phyloP scores from a whole-genome alignment of 2,113 vertebrate genomes.

The Gopherus flavomarginatus region DNA sequence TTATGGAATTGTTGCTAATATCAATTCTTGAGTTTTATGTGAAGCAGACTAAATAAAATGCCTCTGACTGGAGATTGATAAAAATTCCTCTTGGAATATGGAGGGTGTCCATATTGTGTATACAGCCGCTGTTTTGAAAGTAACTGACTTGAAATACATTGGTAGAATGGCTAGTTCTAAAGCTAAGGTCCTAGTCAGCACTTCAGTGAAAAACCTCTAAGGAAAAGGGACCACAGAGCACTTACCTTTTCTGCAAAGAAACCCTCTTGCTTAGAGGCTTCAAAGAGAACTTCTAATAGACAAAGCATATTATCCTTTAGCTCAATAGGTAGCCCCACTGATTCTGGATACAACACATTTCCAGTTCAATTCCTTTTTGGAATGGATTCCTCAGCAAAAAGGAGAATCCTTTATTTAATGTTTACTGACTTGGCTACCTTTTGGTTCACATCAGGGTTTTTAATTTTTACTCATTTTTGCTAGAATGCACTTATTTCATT shows the following conservation, averaged over 20 bases:
- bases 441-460: not conserved
- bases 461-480: not conserved
- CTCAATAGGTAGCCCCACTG: accelerated
- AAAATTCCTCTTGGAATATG: not conserved
- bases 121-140: not conserved
- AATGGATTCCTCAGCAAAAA: not conserved
- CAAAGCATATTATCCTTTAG: accelerated
- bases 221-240: not conserved
- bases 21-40: not conserved
- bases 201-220: not conserved
- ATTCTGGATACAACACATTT: not conserved
- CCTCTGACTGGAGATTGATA: not conserved
- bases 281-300: not conserved
- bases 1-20: not conserved
- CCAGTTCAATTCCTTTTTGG: not conserved
- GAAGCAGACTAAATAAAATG: not conserved
- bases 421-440: not conserved
- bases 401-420: not conserved
- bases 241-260: not conserved
- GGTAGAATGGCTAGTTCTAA: not conserved
- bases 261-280: not conserved
- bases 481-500: not conserved
- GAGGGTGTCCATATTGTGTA: not conserved
- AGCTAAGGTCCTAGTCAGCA: not conserved
- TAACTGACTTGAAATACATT: not conserved